Evolutionary conservation across 2,888 invertebrate species (phyloP), one percentile per base, ranked within the genome.

Genomic region (Idaea biselata): DNA sequence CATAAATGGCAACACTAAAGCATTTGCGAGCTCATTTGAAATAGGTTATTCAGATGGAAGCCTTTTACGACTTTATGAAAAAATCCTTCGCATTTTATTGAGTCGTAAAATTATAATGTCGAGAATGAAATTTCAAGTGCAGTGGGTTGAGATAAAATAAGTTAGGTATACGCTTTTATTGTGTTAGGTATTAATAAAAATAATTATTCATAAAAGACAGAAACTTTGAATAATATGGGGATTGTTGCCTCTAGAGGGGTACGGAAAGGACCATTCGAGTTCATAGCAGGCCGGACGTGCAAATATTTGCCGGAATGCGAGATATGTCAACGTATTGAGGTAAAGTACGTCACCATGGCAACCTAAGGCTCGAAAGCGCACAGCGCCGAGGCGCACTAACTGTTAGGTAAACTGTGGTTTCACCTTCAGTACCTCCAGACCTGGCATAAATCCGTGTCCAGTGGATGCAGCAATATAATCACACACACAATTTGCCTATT

Each of bases 31-130:
- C 44, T 44, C 44, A 44, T 44, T 44, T 44, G 44, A 11, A 44
- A 44, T 44, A 44, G 44, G 44, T 44, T 44, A 44, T 44, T 44
- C 44, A 44, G 14, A 44, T 44, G 44, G 44, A 44, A 44, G 44
- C 44, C 11, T 44, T 58, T 58, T 61, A 54, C 59, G 68, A 72
- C 16, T 55, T 55, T 55, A 55, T 55, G 55, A 18, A 55, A 55
- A 16, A 55, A 18, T 18, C 18, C 16, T 16, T 18, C 55, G 55
- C 16, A 16, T 18, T 55, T 16, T 55, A 18, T 18, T 55, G 18
- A 16, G 18, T 44, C 44, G 44, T 44, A 11, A 44, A 44, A 44
- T 44, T 44, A 44, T 44, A 44, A 44, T 44, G 44, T 44, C 44
- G 44, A 44, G 44, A 44, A 44, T 44, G 44, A 44, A 44, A 44